phyloP scores from a whole-genome alignment of 2,888 invertebrate species.

The Petrolisthes manimaculis region DNA sequence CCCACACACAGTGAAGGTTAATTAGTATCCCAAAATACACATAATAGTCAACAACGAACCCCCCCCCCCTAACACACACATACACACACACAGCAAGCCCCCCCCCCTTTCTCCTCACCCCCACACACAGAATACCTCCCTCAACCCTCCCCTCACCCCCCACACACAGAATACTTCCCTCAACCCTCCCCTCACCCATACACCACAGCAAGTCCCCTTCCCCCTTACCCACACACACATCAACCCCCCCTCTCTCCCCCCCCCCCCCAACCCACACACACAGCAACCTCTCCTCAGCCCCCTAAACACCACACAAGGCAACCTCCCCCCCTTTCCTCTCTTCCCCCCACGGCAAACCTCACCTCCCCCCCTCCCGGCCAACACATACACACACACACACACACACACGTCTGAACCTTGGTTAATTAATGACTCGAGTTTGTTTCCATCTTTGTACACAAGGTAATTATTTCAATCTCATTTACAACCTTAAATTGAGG shows the following conservation, averaged over 20 bases:
- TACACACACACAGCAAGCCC: not conserved
- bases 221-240: not conserved
- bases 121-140: not conserved
- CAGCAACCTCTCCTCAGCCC: not conserved
- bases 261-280: not conserved
- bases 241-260: not conserved
- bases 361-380: not conserved
- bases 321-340: not conserved
- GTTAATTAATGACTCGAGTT: too few species aligned
- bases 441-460: not conserved
- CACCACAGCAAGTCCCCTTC: not conserved
- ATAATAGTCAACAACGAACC: not conserved
- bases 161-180: not conserved
- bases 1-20: not conserved
- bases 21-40: not conserved
- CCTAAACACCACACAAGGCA: not conserved
- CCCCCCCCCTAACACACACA: not conserved
- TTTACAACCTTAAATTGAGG: not conserved
- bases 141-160: not conserved
- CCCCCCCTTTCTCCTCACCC: not conserved
- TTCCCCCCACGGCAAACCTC: not conserved
- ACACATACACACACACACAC: not conserved
- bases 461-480: slow-evolving; percentile 1
- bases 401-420: not conserved
- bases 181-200: not conserved